A percentile compares a stretch with the other conserved stretches of the same genome.
phyloP scores from a whole-genome alignment of 2,797 vertebrate species.

The Cryptoprocta ferox region DNA sequence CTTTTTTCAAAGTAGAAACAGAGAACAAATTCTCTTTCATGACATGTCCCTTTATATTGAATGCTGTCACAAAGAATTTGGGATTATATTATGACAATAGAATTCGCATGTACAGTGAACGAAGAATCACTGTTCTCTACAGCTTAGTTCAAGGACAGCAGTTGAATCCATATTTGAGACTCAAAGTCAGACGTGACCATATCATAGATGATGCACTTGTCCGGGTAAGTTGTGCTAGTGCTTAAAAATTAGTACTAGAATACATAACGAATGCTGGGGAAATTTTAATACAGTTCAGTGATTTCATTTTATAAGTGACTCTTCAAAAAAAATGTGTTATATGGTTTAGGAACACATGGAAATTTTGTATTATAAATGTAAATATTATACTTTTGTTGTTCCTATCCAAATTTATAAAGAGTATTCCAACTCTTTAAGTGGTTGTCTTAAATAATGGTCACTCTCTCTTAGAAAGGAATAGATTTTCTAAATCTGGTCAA shows the following conservation, averaged over 20 bases:
- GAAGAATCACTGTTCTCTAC: conserved; percentile 98
- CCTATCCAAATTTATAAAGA: neutral
- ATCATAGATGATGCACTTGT: conserved; percentile 99
- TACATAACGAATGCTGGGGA: neutral
- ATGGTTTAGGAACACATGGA: neutral
- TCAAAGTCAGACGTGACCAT: conserved; percentile 98
- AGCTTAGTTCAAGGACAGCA: conserved; percentile 98
- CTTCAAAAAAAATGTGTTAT: neutral
- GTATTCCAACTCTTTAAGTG: neutral
- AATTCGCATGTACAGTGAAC: conserved; percentile 99
- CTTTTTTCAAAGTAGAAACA: conserved; percentile 98
- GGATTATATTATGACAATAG: conserved; percentile 99
- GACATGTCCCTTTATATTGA: conserved; percentile 98
- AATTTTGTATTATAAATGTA: neutral
- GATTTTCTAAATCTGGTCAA: neutral
- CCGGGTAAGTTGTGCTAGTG: conserved; percentile 90
- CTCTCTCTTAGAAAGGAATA: neutral
- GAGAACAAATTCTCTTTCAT: conserved; percentile 99
- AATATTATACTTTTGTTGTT: neutral
- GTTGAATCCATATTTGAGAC: conserved; percentile 95
- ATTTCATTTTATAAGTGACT: neutral
- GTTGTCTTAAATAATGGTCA: neutral
- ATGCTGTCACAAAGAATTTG: conserved; percentile 96
- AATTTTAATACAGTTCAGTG: neutral
- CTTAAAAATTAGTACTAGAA: neutral